These are phyloP conservation scores for Pterocles orientalis DNA, from an alignment of 2,113 vertebrate genomes.

Conservation along the genomic window DNA sequence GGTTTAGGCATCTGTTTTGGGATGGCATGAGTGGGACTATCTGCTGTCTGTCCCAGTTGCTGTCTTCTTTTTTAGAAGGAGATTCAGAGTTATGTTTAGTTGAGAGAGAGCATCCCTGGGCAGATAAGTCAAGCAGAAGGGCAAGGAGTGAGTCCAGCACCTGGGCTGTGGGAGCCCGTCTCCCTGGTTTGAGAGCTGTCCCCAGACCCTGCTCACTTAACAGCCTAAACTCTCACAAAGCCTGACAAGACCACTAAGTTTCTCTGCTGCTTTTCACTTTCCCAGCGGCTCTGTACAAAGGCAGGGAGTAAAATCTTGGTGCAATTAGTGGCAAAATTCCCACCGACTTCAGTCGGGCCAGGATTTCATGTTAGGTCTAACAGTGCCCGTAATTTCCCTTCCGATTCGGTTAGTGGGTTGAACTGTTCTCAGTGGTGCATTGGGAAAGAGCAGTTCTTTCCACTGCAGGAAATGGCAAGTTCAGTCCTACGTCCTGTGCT, in stretches of 20 bases:
- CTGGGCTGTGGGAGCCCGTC: background rate
- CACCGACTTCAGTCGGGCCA: background rate
- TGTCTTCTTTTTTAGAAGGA: background rate
- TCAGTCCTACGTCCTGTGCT: slow-evolving; percentile 8
- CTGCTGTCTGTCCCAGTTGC: background rate
- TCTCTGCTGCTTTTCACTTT: background rate
- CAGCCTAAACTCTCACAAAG: background rate
- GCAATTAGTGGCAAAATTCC: background rate
- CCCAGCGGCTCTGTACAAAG: background rate
- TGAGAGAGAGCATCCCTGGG: background rate
- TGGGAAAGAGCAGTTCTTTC: slow-evolving; percentile 56
- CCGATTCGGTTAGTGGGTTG: slow-evolving; percentile 10
- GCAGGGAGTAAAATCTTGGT: background rate
- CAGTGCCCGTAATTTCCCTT: background rate
- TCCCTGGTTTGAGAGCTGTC: background rate
- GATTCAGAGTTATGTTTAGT: background rate
- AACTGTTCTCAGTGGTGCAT: background rate
- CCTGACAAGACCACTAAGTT: rapidly evolving
- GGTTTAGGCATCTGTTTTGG: background rate
- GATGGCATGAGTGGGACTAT: background rate
- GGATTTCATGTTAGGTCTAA: background rate
- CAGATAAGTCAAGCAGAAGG: background rate
- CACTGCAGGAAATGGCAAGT: slow-evolving; percentile 50
- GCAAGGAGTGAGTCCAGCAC: background rate
- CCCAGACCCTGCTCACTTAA: background rate